Evolutionary conservation across 2,888 invertebrate genomes (phyloP), one percentile per base, ranked within the genome.

Genomic region (Lottia scabra): DNA sequence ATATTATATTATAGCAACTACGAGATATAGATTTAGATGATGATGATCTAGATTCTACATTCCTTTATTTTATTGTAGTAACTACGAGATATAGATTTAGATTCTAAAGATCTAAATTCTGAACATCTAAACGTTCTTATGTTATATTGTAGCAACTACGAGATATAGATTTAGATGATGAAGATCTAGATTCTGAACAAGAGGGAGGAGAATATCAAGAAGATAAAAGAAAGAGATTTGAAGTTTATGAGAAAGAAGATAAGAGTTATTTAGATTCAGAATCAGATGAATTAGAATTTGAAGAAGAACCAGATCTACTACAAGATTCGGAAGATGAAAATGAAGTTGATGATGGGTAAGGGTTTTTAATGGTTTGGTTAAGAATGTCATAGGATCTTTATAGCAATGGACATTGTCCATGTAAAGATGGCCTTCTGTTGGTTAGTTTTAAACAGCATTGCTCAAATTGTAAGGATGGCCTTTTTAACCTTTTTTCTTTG

Each of bases 211-310:
- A 79, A 10, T 72, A 74, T 2, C 72, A 70, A 15, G 63, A 66
- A 5, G 68, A 70, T 45, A 74, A 72, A 46, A 69, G 68, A 23
- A 79, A 78, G 62, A 70, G 73, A 43, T 43, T 63, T 67, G 46
- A 73, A 30, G 16, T 70, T 8, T 85, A 78, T 68, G 83, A 84
- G 68, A 76, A 75, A 72, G 79, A 81, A 69, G 71, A 70, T 45
- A 83, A 83, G 65, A 78, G 82, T 64, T 79, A 83, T 68, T 68
- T 78, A 1, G 80, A 83, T 19, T 72, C 89, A 87, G 67, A 72
- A 62, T 80, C 78, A 43, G 67, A 68, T 48, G 77, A 71, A 23
- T 71, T 68, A 62, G 77, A 80, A 45, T 68, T 70, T 12, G 77
- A 76, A 19, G 80, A 81, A 65, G 82, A 82, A 64, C 82, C 81